These are phyloP conservation scores for Eidolon dupreanum DNA, from an alignment of 2,797 vertebrate genomes.

Conservation along the genomic window DNA sequence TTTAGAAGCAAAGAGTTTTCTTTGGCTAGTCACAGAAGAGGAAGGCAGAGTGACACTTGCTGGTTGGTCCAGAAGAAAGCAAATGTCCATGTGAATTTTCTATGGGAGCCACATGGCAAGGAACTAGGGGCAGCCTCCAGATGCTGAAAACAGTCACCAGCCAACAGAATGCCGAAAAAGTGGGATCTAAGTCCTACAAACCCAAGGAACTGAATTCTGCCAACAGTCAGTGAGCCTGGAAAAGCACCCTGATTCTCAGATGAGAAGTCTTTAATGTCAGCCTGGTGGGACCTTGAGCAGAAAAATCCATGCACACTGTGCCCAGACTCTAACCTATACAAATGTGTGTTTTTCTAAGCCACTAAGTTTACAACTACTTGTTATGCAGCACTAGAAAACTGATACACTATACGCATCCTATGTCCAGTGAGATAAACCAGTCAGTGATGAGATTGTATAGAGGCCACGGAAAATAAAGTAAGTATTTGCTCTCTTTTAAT, in stretches of 20 bases:
- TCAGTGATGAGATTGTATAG: not conserved
- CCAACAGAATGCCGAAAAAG: not conserved
- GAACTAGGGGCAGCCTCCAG: not conserved
- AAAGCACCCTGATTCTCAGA: not conserved
- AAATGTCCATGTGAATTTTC: not conserved
- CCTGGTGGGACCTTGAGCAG: not conserved
- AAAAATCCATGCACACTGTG: not conserved
- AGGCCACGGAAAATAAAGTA: not conserved
- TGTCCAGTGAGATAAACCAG: not conserved
- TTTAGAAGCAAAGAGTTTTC: slow-evolving; percentile 31
- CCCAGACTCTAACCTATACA: not conserved
- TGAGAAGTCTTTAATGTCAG: not conserved
- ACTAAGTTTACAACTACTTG: not conserved
- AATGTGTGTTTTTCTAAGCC: not conserved
- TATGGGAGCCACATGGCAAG: not conserved
- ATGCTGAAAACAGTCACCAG: not conserved
- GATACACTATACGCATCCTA: not conserved
- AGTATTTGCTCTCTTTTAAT: not conserved
- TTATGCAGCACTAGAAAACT: not conserved
- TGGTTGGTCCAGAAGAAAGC: not conserved
- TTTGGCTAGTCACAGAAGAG: not conserved
- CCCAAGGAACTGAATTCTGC: not conserved
- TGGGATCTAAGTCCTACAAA: not conserved
- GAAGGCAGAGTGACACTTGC: not conserved
- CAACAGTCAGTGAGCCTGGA: not conserved